These are phyloP conservation scores for Microtus obscurus DNA, from an alignment of 2,797 vertebrate genomes.

Conservation along the genomic window DNA sequence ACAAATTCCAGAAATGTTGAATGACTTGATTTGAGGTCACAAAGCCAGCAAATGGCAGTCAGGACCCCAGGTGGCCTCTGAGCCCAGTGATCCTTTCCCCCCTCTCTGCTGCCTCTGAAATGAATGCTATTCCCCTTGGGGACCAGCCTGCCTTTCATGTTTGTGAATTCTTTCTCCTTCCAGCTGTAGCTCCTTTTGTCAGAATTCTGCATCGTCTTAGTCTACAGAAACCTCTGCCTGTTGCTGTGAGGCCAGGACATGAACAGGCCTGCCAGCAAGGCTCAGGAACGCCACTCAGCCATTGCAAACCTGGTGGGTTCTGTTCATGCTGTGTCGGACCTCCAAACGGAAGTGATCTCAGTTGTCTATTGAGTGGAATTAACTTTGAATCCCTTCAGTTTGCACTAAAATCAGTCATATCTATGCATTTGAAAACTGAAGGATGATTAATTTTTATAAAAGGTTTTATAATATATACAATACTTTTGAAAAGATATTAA, in stretches of 20 bases:
- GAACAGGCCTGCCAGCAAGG: not conserved
- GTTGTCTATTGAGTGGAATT: constrained; percentile 39
- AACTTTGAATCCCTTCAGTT: constrained; percentile 42
- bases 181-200: not conserved
- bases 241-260: not conserved
- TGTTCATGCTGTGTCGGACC: no score
- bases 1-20: constrained; percentile 66
- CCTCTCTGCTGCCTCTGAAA: constrained; percentile 37
- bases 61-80: constrained; percentile 58
- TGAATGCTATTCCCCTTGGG: constrained; percentile 63
- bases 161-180: constrained; percentile 39
- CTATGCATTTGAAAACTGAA: constrained; percentile 64
- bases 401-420: constrained; percentile 40
- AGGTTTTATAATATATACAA: not conserved
- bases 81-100: not conserved
- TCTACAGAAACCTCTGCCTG: not conserved
- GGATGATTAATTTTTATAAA: constrained; percentile 49
- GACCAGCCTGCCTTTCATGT: not conserved
- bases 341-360: not conserved
- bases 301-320: not conserved
- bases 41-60: constrained; percentile 66
- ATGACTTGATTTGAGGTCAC: constrained; percentile 75
- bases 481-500: constrained; percentile 37
- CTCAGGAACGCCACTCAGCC: not conserved
- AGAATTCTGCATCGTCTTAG: constrained; percentile 17